Evolutionary conservation across 1,140 invertebrate genomes (phyloP).

Genomic region (Tribolium castaneum): DNA sequence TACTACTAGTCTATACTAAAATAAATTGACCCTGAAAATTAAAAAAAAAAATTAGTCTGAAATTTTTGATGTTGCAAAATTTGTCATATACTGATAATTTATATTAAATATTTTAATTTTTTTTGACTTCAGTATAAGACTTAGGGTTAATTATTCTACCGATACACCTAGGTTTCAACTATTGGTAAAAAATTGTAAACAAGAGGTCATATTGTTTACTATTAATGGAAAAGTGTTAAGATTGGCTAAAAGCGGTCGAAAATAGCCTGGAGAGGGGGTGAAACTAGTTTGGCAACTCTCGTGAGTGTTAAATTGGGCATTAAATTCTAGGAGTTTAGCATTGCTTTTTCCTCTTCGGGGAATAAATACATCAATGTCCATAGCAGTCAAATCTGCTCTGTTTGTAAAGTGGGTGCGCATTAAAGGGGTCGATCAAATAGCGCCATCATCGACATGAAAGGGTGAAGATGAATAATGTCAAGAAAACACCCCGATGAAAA

Average conservation of each 20-base stretch:
- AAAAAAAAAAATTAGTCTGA: too few relatives aligned
- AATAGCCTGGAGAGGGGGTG: background rate
- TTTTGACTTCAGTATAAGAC: too few relatives aligned
- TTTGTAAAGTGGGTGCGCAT: background rate
- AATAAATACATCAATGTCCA: constrained; percentile 24
- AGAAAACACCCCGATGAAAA: background rate
- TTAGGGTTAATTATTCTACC: too few relatives aligned
- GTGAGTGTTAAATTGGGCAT: constrained; percentile 11
- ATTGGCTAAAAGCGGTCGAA: background rate
- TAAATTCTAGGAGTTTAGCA: background rate
- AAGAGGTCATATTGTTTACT: too few relatives aligned
- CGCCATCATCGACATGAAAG: constrained; percentile 6
- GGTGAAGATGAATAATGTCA: constrained; percentile 4
- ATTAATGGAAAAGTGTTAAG: background rate
- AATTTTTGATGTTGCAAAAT: too few relatives aligned
- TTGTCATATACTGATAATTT: too few relatives aligned
- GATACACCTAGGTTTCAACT: too few relatives aligned
- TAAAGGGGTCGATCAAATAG: background rate
- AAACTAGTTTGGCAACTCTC: background rate
- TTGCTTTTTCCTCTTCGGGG: background rate
- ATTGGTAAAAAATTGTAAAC: too few relatives aligned
- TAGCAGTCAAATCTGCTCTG: background rate
- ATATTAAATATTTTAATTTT: too few relatives aligned
- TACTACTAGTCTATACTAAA: too few relatives aligned
- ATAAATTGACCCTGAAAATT: too few relatives aligned